Evolutionary conservation across 2,113 vertebrate genomes (phyloP), one percentile per base, ranked within the genome.

Genomic region (Jaculus jaculus): DNA sequence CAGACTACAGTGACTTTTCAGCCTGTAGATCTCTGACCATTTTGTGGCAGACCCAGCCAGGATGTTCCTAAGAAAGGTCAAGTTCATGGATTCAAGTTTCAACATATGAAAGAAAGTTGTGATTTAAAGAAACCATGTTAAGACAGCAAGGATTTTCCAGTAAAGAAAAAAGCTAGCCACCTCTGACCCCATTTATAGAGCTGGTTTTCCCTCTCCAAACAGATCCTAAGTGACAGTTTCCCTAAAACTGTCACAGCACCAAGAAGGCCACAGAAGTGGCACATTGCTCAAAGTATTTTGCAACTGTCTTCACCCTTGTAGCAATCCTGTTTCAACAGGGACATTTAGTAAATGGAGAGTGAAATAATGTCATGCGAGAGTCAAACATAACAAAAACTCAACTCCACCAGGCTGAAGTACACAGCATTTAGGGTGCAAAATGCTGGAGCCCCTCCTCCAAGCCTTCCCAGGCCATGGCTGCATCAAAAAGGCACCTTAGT

Each of bases 201-300:
- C 13, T 47, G 34, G 17, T 58, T 63, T 58, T 74, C 47, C 47
- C 63, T 71, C 77, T 92, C 71, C 21, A 21, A 28, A 34, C 3
- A 72, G 39, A 32, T 26, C 78, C 34, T n/a, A 15, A 0, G 15
- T 16, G 51, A 75, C 39, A 84, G 69, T 21, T 39, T 61, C 90
- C 28, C 34, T 74, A 81, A 74, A 78, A 81, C 28, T 42, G 21
- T 60, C 73, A 72, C 1, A 65, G 39, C 37, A 82, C 34, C 9
- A 12, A 79, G 61, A 65, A 54, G 69, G 74, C 47, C 78, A 65
- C 18, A 68, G 69, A 94, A 7, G 54, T 23, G 30, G 47, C 15
- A 30, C 26, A 75, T 85, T 94, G 92, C 94, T 95, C 94, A 95
- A 95, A 83, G 42, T 0, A 3, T 96, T 95, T 88, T 95, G 95